Evolutionary conservation across 2,888 invertebrate species (phyloP).

Genomic region (Tortricodes alternella): DNA sequence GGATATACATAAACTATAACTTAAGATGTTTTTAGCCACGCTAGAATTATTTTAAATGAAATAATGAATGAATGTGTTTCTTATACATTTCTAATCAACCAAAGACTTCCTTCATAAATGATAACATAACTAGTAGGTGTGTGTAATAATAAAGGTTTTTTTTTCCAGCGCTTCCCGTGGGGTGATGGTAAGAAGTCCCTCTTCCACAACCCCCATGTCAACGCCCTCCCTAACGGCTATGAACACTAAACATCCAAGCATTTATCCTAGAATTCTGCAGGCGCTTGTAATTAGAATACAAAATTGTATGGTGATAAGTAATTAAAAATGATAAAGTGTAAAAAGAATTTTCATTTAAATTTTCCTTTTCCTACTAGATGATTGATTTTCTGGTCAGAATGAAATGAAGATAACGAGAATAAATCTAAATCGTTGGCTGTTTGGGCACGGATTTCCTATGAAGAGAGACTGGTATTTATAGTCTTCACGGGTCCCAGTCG

Average conservation of each 20-base stretch:
- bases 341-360: neutral
- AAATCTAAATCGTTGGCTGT: no score
- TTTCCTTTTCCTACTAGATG: neutral
- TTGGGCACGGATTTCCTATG: no score
- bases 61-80: no score
- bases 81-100: no score
- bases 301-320: constrained; percentile 57
- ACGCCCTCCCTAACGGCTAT: constrained; percentile 92
- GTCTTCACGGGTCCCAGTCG: no score
- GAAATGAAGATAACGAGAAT: no score
- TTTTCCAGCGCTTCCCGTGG: constrained; percentile 93
- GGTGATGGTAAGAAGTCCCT: constrained; percentile 94
- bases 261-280: constrained; percentile 28
- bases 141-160: constrained; percentile 14
- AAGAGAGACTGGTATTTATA: no score
- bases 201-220: constrained; percentile 93
- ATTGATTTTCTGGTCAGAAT: no score
- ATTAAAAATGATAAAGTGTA: constrained; percentile 37
- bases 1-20: no score
- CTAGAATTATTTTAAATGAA: no score
- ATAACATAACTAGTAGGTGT: neutral
- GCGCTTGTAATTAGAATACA: constrained; percentile 51
- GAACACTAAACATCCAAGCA: constrained; percentile 71
- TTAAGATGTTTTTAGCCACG: no score
- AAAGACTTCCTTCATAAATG: no score